Base-by-base conservation (phyloP, 2,113 vertebrate genomes). In the Jaculus jaculus region DNA sequence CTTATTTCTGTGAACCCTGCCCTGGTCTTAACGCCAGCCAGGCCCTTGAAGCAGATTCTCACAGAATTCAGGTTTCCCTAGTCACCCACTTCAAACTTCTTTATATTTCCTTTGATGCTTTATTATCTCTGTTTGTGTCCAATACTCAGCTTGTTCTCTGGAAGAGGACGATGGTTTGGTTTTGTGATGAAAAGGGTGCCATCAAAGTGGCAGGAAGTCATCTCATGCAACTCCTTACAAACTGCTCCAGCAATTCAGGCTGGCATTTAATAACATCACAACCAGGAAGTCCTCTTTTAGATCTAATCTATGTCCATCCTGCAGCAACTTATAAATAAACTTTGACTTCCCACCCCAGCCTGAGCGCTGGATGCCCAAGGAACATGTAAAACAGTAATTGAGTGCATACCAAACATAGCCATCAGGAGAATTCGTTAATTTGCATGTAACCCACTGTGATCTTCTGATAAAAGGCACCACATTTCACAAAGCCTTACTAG, bases 321-420 rank as follows among this genome's bases (percentile, higher is more conserved):
- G 61, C 86, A 92, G 54, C 73, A 92, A 81, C 65, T 95, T 88
- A 85, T 85, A 96, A 95, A 96, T 95, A 96, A 69, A 95, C 65
- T 69, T 92, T 71, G 60, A 60, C 63, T 92, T 91, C 87, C 91
- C 51, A 84, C n/a, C 63, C 81, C 75, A 89, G 39, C 89, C 63
- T 90, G 66, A 92, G 47, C 42, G 5, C 37, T 66, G 30, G 42
- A n/a, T 60, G 75, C n/a, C 47, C 47, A 65, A 65, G 42, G 88
- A 94, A 93, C 80, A 73, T 79, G 60, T 82, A 79, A 85, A 93
- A 86, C 71, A 90, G 72, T 81, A 91, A 96, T 61, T 93, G 92
- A 90, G 24, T 20, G 80, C 58, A 63, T 18, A 65, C 23, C 1
- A 1, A 88, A 28, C 30, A 32, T 17, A 69, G 17, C 37, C 16